Evolutionary conservation across 2,113 vertebrate species (phyloP), one percentile per base, ranked within the genome.

Genomic region (Anoura caudifer): DNA sequence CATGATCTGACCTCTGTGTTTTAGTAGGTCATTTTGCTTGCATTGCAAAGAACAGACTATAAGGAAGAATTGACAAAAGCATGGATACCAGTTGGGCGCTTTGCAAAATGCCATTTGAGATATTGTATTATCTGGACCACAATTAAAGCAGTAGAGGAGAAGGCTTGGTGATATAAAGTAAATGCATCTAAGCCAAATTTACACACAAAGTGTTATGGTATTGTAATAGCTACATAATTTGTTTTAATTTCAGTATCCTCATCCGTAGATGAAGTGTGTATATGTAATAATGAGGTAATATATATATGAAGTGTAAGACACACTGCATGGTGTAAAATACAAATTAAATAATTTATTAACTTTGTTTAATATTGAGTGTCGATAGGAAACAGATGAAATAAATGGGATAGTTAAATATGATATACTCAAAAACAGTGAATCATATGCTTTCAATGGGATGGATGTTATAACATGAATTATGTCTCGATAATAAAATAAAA

Each of bases 401-500:
- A 38, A 36, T 36, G 14, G 20, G 14, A 67, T 65, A 75, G 59
- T 45, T 28, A 90, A 90, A 50, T 75, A 59, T 41, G 16, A 17
- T 56, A 22, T 17, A 52, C 50, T 52, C 3, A 52, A 52, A 52
- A 52, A 52, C 50, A 50, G 16, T 50, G 20, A 22, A n/a, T 20
- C 67, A 1, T n/a, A 80, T 3, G 59, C 24, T 76, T 89, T 61
- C 41, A 81, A 91, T 56, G 45, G 0, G 10, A 33, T n/a, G 2
- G n/a, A 41, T 65, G 84, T 43, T 87, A 54, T 24, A 67, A 1
- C 11, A 36, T 38, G 9, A 69, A 70, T 77, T 92, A 16, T 54
- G 41, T 31, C n/a, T 94, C 16, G 65, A 14, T 47, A 91, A 77
- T 14, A 83, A 90, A 59, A 72, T n/a, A 67, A 84, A 80, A 50